Base-by-base conservation (phyloP, 2,888 invertebrate species). In the Chrysina gloriosa region DNA sequence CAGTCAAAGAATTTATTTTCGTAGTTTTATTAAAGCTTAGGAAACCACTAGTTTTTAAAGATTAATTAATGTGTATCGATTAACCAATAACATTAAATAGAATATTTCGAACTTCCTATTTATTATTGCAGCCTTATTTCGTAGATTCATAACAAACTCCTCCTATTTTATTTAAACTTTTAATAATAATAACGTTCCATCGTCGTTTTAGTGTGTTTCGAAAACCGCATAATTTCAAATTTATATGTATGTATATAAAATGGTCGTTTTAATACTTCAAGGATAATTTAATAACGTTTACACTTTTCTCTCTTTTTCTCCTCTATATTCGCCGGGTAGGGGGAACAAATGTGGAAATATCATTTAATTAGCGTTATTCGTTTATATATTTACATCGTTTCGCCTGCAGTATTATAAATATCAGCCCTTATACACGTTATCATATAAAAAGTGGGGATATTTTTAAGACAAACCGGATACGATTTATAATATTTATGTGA, bases 21-120 rank as follows among this genome's bases (percentile, higher is more conserved):
- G 27, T 58, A 58, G 16, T 58, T 56, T 61, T 61, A 61, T 61
- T 61, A 27, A 61, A 61, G 58, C 58, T 61, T 61, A 61, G 58
- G 58, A 61, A 61, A 61, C 58, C 58, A 61, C 58, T 61, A 42
- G 27, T 61, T 61, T 42, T 61, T 42, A 42, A 61, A 61, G 42
- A 25, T 29, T 29, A 52, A 45, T 45, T 52, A 52, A 52, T 52
- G 14, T 61, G 19, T 42, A n/a, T n/a, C n/a, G 16, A 27, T 16
- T 42, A 61, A 61, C 58, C 58, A 61, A 61, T 61, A 61, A 61
- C 42, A 61, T 42, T 61, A 61, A 42, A 61, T 56, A 23, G 42
- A 61, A 61, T 29, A 61, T 61, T 61, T 61, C 42, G 42, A 61
- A 42, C 42, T 25, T 42, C 36, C 27, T 52, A 52, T 39, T 56